Evolutionary conservation across 2,113 vertebrate species (phyloP).

Genomic region (Micromys minutus): DNA sequence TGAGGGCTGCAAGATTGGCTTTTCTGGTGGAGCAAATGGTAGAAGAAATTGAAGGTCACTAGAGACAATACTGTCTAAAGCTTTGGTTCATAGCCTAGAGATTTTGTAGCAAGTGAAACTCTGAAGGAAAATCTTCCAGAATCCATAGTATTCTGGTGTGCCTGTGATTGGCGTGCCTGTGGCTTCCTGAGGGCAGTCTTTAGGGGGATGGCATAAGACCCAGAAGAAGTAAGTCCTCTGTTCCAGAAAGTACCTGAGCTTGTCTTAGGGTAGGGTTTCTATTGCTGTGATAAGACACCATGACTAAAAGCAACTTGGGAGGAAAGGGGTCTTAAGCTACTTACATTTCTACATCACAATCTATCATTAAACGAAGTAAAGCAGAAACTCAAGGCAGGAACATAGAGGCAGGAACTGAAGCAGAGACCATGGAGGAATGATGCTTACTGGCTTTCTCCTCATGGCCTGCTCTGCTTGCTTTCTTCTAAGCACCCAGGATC

Average conservation of each 20-base stretch:
- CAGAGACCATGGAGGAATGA: not conserved
- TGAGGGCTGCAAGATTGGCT: not conserved
- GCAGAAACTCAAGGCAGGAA: not conserved
- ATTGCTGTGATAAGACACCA: not conserved
- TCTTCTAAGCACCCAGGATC: not conserved
- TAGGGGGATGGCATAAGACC: not conserved
- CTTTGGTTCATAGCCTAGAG: not conserved
- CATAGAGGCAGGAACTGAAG: not conserved
- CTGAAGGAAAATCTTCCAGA: not conserved
- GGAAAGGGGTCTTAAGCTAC: not conserved
- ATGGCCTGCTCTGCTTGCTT: not conserved
- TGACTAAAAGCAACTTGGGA: not conserved
- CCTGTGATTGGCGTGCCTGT: not conserved
- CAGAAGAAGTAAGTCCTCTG: not conserved
- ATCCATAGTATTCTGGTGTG: not conserved
- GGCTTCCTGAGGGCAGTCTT: not conserved
- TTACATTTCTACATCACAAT: not conserved
- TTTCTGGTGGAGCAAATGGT: not conserved
- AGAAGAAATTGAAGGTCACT: not conserved
- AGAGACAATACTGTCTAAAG: not conserved
- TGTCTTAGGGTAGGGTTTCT: not conserved
- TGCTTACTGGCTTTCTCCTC: not conserved
- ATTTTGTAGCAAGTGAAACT: not conserved
- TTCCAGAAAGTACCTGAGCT: not conserved
- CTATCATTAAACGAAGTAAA: not conserved